Evolutionary conservation across 1,140 invertebrate genomes (phyloP), one percentile per base, ranked within the genome.

Genomic region (Drosophila sulfurigaster): DNA sequence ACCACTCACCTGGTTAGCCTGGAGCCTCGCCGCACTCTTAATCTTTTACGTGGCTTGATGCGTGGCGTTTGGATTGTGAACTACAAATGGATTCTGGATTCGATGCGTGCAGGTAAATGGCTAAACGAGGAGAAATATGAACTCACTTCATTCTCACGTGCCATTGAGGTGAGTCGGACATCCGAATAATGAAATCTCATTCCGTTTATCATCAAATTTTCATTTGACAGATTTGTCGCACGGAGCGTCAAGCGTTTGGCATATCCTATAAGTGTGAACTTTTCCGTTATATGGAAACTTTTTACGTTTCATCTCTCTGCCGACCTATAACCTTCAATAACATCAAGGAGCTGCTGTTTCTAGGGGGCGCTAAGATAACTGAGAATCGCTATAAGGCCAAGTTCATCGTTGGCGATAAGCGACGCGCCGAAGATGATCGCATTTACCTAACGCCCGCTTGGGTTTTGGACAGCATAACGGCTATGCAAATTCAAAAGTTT

Each of bases 1-100:
- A 95, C 94, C 3, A 94, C 94, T 30, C 94, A 95, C 81, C 76
- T 95, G 57, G 91, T 95, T 2, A 93, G 92, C 65, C 91, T 93
- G 15, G 93, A 93, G 51, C 72, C 93, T 5, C 93, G 93, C 30
- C 91, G 94, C 35, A 95, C 94, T 0, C 69, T 95, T 8, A 95
- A 95, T 82, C 75, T 95, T 16, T 71, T 95, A 60, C 93, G 93
- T 70, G 94, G 93, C 2, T 79, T 95, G 2, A 92, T 93, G 67
- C 91, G 94, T 46, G 94, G 94, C 1, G 94, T 94, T 68, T 95
- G 94, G 94, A 93, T 95, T 62, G 60, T 95, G 2, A 92, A 86
- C 32, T 89, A 92, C 51, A 92, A 94, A 54, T 95, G 94, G 94
- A 43, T 94, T 1, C 69, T 91, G 49, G 88, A 93, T 32, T 94